Evolutionary conservation across 2,888 invertebrate genomes (phyloP), one percentile per base, ranked within the genome.

Genomic region (Aporophyla lueneburgensis): DNA sequence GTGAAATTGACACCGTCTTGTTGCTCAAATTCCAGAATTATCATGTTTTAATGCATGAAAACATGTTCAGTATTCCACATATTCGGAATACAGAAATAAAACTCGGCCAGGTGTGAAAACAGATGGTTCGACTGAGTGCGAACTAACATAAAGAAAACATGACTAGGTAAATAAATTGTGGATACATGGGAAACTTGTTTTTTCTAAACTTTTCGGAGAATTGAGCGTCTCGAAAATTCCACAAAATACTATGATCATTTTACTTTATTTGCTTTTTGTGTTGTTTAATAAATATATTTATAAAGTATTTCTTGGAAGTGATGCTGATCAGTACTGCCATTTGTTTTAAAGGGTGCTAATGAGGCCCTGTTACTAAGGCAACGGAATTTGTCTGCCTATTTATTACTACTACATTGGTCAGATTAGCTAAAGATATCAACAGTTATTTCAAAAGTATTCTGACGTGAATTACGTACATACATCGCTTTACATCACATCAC

Each of bases 71-170:
- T 56, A 46, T 65, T 46, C 51, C 46, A n/a, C 19, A 24, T 58
- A 46, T 67, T 58, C n/a, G 51, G 10, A 53, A 24, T 33, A 33
- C 14, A 62, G 59, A 54, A 76, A 63, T 75, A 82, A 70, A 70
- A 58, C 33, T 33, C 12, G 56, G 43, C 19, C 76, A 83, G 71
- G 83, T 80, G 83, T 77, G 67, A 83, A 68, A 71, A 83, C 24
- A 78, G 33, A 83, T 71, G 67, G 83, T 53, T 46, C 56, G 14
- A 63, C 62, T 58, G 51, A 56, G 21, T 51, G n/a, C 56, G 24
- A 46, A 63, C 56, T 56, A 5, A 74, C 46, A n/a, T 61, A 40
- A 40, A 74, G 19, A 27, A 19, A 49, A 59, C 27, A 66, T 59
- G 19, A 24, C 33, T 72, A n/a, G 14, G 53, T 62, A 80, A 49